Percentiles rank a stretch among this genome's conserved stretches.
Conservation (phyloP, 2,113 vertebrate species). For the Oncorhynchus mykiss region DNA sequence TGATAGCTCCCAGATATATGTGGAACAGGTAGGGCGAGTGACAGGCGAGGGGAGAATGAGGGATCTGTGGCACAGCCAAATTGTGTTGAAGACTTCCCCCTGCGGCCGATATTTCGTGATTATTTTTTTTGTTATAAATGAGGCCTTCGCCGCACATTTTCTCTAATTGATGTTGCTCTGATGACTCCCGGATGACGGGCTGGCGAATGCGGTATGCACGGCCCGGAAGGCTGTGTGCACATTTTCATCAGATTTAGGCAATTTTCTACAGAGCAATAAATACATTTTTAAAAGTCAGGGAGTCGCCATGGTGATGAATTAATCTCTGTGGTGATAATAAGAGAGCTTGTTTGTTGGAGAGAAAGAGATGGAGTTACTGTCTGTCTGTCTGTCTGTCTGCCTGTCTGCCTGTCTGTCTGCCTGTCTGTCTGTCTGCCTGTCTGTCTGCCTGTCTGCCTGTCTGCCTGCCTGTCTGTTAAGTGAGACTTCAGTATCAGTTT, state of each 20-base stretch:
- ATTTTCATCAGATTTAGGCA: slow-evolving; percentile 9
- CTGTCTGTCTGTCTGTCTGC: not conserved
- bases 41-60: slow-evolving; percentile 62
- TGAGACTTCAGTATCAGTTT: not conserved
- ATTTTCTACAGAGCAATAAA: slow-evolving; percentile 13
- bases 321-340: slow-evolving; percentile 3
- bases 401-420: not conserved
- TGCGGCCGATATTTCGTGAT: not conserved
- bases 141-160: not conserved
- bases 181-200: slow-evolving; percentile 10
- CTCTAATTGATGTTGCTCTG: slow-evolving; percentile 15
- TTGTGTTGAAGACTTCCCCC: slow-evolving; percentile 62
- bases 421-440: not conserved
- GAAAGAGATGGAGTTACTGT: not conserved
- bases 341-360: not conserved
- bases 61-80: slow-evolving; percentile 67
- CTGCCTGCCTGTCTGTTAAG: too few relatives aligned
- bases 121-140: slow-evolving; percentile 4
- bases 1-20: slow-evolving; percentile 82
- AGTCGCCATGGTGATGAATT: not conserved
- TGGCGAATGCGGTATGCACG: not conserved
- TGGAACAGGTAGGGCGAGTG: slow-evolving; percentile 47
- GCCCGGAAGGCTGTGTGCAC: not conserved
- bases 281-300: slow-evolving; percentile 7
- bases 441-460: too few relatives aligned